Percentiles rank a stretch among this genome's conserved stretches.
Conservation (phyloP, 1,140 invertebrate genomes). For the Phenacoccus solenopsis region DNA sequence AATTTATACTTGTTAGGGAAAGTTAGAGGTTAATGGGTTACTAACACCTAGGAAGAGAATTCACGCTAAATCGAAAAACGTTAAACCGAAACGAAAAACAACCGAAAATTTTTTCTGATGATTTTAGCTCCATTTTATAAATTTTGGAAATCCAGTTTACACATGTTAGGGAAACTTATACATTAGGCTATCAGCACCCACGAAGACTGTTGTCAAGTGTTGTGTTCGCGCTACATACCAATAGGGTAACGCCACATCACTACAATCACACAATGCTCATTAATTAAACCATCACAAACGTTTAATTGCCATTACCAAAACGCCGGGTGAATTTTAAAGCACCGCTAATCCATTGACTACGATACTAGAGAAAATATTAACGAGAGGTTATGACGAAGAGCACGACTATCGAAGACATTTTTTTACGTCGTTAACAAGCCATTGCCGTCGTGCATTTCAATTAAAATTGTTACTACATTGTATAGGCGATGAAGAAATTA, state of each 20-base stretch:
- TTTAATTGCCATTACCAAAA: neutral
- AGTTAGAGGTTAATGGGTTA: no score
- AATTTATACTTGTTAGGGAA: no score
- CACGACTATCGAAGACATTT: neutral
- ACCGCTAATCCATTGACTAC: neutral
- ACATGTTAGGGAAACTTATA: no score
- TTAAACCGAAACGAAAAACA: neutral
- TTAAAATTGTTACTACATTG: neutral
- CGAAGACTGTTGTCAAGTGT: no score
- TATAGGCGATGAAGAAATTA: neutral
- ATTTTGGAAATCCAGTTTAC: no score
- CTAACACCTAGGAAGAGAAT: neutral
- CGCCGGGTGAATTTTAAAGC: neutral
- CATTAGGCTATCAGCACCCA: no score
- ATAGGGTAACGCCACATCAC: no score
- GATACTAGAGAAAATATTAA: neutral
- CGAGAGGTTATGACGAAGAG: neutral
- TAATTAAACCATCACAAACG: neutral
- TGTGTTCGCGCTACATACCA: no score
- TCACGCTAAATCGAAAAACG: neutral
- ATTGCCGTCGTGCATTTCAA: neutral
- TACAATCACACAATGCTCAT: neutral
- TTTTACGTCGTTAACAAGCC: neutral
- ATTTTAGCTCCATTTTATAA: no score
- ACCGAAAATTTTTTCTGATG: neutral